Evolutionary conservation across 2,888 invertebrate species (phyloP).

Genomic region (Biston betularia): DNA sequence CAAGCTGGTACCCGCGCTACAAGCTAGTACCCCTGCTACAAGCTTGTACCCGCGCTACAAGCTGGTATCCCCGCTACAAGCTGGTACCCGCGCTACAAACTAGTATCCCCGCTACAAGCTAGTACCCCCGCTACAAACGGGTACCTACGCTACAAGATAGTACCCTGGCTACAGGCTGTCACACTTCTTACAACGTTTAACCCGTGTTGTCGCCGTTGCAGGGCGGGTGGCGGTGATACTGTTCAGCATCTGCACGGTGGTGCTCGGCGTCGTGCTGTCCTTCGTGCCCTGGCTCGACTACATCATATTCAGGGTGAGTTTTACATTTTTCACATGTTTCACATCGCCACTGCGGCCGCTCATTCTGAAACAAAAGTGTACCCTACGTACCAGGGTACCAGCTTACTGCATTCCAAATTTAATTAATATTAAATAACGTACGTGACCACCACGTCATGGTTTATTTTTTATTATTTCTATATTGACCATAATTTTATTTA

Average conservation of each 20-base stretch:
- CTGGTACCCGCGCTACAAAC: neutral
- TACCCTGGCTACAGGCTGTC: neutral
- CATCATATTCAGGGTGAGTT: constrained; percentile 91
- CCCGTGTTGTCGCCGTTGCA: constrained; percentile 78
- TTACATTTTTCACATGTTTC: neutral
- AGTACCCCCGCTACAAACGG: neutral
- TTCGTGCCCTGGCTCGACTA: constrained; percentile 96
- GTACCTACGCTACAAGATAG: neutral
- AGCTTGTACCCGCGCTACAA: too few species aligned
- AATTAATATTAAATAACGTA: too few species aligned
- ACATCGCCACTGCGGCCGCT: too few species aligned
- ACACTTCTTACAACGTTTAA: neutral
- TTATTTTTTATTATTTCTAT: too few species aligned
- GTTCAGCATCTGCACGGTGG: constrained; percentile 92
- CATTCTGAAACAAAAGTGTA: too few species aligned
- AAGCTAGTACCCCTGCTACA: too few species aligned
- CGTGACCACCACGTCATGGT: too few species aligned
- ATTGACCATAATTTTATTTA: too few species aligned
- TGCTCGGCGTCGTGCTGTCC: constrained; percentile 91
- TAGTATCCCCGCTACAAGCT: neutral
- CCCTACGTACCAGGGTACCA: too few species aligned
- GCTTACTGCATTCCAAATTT: too few species aligned
- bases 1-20: too few species aligned
- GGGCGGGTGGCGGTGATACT: constrained; percentile 93
- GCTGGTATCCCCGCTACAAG: too few species aligned